Conservation (phyloP, 2,888 invertebrate genomes). For the Orthosia gracilis region DNA sequence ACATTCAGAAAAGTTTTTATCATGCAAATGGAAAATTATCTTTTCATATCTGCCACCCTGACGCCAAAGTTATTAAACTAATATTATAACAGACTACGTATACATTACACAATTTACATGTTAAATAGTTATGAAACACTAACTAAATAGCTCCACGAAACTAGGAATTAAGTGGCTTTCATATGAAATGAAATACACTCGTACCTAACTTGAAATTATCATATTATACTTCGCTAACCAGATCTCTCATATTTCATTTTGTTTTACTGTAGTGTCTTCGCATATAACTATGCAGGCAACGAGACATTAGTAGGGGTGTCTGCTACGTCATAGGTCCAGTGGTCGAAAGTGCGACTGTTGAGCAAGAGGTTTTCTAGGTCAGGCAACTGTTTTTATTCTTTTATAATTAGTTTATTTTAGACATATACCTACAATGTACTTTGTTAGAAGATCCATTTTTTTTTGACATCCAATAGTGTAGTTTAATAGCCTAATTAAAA, state of each 20-base stretch:
- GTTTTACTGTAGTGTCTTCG: background rate
- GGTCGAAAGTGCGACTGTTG: background rate
- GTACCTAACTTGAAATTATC: conserved; percentile 24
- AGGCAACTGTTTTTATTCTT: too few relatives aligned
- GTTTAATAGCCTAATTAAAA: too few relatives aligned
- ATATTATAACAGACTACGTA: conserved; percentile 3
- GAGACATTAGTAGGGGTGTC: background rate
- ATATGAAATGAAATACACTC: conserved; percentile 21
- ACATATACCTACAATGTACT: too few relatives aligned
- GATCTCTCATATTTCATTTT: conserved; percentile 20
- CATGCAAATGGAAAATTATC: background rate
- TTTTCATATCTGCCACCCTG: background rate
- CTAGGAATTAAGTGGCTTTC: conserved; percentile 34
- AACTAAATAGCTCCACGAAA: conserved; percentile 29
- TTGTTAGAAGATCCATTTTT: too few relatives aligned
- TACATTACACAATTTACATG: conserved; percentile 51
- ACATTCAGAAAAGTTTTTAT: background rate
- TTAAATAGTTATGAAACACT: conserved; percentile 41
- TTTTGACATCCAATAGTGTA: too few relatives aligned
- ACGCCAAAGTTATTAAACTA: conserved; percentile 23
- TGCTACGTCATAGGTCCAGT: background rate
- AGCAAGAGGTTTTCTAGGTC: background rate
- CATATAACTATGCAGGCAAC: background rate
- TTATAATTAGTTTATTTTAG: too few relatives aligned
- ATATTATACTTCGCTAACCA: conserved; percentile 6